Percentiles rank a stretch among this genome's conserved stretches.
Conservation (phyloP, 1,140 invertebrate species). For the Procambarus virginalis region DNA sequence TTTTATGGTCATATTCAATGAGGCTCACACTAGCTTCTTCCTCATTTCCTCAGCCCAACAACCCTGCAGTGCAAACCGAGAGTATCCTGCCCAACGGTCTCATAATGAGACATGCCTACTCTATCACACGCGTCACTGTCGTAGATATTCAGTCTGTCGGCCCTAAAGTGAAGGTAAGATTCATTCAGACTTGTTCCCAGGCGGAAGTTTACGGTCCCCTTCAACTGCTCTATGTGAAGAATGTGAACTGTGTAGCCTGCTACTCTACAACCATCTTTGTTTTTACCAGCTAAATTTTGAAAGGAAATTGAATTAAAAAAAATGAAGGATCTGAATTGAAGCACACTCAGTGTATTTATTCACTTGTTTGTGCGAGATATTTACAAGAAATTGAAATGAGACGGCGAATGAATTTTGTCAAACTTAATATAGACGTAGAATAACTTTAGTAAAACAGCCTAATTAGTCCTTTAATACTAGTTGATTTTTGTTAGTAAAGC, state of each 20-base stretch:
- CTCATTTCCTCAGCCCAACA: conserved; percentile 82
- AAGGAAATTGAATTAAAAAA: background rate
- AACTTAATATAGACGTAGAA: too few relatives aligned
- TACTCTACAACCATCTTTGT: background rate
- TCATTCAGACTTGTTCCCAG: background rate
- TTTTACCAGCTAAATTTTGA: background rate
- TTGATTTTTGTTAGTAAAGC: too few relatives aligned
- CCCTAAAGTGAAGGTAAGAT: conserved; percentile 26
- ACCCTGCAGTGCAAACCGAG: conserved; percentile 89
- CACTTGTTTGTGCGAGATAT: too few relatives aligned
- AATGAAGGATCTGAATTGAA: background rate
- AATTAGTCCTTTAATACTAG: too few relatives aligned
- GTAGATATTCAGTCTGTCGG: conserved; percentile 85
- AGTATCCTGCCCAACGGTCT: conserved; percentile 91
- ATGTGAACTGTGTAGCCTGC: background rate
- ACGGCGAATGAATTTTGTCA: too few relatives aligned
- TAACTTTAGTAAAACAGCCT: too few relatives aligned
- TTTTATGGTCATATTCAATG: too few relatives aligned
- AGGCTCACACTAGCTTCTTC: background rate
- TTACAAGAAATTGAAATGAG: too few relatives aligned
- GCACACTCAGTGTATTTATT: too few relatives aligned
- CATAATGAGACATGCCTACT: conserved; percentile 95
- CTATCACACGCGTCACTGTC: conserved; percentile 92
- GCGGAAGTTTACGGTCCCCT: background rate
- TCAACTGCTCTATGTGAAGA: background rate